phyloP scores from a whole-genome alignment of 1,140 invertebrate genomes.

The Zaprionus ornatus region DNA sequence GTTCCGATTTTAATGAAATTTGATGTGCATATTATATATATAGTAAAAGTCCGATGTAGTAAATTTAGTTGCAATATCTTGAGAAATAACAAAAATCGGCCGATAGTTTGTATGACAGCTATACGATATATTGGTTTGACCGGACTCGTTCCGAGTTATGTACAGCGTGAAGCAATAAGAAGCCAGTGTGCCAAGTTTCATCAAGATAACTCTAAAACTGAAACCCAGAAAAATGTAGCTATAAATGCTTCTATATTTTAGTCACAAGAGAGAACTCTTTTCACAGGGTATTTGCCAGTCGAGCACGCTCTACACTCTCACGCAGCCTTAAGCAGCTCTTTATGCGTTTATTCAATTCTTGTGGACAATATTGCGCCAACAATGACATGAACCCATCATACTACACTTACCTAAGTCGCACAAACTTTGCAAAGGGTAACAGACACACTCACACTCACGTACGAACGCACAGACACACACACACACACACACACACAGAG shows the following conservation, averaged over 20 bases:
- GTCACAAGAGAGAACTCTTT: background rate
- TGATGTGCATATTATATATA: too few species aligned
- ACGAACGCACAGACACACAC: too few species aligned
- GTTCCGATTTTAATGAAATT: too few species aligned
- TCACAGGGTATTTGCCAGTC: background rate
- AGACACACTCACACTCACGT: conserved; percentile 7
- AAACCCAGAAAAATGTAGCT: background rate
- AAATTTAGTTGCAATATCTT: too few species aligned
- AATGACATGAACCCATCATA: conserved; percentile 25
- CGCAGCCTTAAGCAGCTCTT: background rate
- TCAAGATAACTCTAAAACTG: background rate
- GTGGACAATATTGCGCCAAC: conserved; percentile 22
- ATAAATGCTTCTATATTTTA: background rate
- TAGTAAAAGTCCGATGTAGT: too few species aligned
- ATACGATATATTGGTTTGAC: too few species aligned
- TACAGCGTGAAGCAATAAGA: too few species aligned
- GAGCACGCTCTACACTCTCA: background rate
- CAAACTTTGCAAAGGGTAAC: conserved; percentile 26
- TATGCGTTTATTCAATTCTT: conserved; percentile 14
- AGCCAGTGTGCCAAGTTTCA: background rate
- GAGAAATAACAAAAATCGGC: too few species aligned
- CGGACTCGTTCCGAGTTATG: too few species aligned
- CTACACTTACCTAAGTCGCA: conserved; percentile 19
- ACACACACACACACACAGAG: conserved; percentile 16
- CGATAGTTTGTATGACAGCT: too few species aligned